Percentiles rank a stretch among this genome's conserved stretches.
phyloP scores from a whole-genome alignment of 2,797 vertebrate genomes.

The Syngnathus rostellatus region DNA sequence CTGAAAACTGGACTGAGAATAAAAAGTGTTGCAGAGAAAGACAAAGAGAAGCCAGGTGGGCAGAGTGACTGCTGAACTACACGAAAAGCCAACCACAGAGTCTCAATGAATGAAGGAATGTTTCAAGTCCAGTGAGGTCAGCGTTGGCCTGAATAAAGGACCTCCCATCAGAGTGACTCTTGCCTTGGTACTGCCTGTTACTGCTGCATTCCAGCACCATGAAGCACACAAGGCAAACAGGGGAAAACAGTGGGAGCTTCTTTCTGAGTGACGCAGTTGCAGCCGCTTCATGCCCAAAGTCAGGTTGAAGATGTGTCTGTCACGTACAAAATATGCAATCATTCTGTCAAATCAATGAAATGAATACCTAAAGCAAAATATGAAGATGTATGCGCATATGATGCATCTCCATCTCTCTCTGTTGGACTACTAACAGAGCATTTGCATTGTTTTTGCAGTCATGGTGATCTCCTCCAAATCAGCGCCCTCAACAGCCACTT shows the following conservation, averaged over 20 bases:
- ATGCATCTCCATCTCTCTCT: background rate
- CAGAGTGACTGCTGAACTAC: background rate
- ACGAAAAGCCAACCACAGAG: constrained; percentile 11
- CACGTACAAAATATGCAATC: constrained; percentile 17
- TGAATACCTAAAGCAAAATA: constrained; percentile 17
- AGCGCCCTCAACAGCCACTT: constrained; percentile 6
- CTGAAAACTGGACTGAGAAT: constrained; percentile 1
- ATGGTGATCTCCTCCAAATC: background rate
- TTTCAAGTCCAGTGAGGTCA: constrained; percentile 39
- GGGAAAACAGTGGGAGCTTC: constrained; percentile 35
- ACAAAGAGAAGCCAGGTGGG: constrained; percentile 8
- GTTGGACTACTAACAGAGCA: background rate
- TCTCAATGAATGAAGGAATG: constrained; percentile 24
- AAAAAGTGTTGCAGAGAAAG: constrained; percentile 4
- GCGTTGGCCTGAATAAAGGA: constrained; percentile 34
- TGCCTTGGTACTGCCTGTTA: constrained; percentile 66
- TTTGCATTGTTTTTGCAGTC: background rate
- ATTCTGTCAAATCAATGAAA: constrained; percentile 20
- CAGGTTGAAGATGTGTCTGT: constrained; percentile 14
- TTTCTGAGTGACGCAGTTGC: constrained; percentile 17
- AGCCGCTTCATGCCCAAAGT: constrained; percentile 8
- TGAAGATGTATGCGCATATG: background rate
- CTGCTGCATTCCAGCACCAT: constrained; percentile 61
- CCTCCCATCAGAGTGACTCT: constrained; percentile 30
- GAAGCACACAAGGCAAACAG: constrained; percentile 42